phyloP scores from a whole-genome alignment of 37 sponge, comb jelly and placozoan species.

The Oopsacas minuta region DNA sequence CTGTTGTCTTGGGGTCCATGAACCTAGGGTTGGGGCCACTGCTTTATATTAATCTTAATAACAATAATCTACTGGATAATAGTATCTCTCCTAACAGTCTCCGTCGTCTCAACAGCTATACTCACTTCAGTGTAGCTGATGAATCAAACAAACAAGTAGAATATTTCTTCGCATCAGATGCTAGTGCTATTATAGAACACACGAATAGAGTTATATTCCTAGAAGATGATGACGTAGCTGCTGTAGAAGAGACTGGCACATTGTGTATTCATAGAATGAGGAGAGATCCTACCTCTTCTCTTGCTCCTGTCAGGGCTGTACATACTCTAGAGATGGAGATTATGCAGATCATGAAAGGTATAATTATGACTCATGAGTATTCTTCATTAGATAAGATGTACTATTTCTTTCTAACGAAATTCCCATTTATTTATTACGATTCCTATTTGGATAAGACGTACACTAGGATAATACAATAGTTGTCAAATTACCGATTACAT shows the following conservation, averaged over 20 bases:
- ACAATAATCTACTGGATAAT: too few species aligned
- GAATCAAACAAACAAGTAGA: constrained; percentile 42
- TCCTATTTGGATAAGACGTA: too few species aligned
- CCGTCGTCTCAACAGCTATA: not conserved
- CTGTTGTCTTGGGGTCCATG: too few species aligned
- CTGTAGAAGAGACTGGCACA: constrained; percentile 74
- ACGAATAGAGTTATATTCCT: constrained; percentile 90
- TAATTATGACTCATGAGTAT: too few species aligned
- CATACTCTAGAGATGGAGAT: constrained; percentile 83
- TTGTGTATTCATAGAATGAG: constrained; percentile 77
- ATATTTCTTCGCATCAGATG: constrained; percentile 98
- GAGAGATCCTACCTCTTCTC: constrained; percentile 25
- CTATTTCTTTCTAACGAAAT: too few species aligned
- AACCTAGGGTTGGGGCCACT: too few species aligned
- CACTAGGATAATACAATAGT: too few species aligned
- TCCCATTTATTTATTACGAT: too few species aligned
- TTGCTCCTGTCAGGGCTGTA: constrained; percentile 48
- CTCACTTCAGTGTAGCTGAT: constrained; percentile 44
- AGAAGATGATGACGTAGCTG: constrained; percentile 96
- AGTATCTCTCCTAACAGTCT: not conserved
- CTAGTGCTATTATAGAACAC: constrained; percentile 97
- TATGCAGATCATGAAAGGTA: constrained; percentile 98
- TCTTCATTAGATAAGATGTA: too few species aligned
- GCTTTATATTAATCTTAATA: too few species aligned
- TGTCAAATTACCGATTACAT: too few species aligned